phyloP scores from a whole-genome alignment of 2,888 invertebrate species.

The Rugalucina vietnamica region DNA sequence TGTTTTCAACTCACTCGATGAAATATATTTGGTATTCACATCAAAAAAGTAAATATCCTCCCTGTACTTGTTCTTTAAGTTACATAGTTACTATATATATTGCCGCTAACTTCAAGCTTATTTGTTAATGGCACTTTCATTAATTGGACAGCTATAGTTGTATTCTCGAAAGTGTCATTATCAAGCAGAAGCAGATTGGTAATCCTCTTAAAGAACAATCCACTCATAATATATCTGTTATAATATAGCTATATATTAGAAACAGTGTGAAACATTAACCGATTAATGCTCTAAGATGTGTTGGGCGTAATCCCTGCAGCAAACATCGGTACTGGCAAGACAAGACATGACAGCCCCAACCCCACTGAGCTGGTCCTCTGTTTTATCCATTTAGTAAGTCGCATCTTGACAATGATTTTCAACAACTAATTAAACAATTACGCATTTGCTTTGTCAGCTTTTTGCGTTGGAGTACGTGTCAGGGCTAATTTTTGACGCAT shows the following conservation, averaged over 20 bases:
- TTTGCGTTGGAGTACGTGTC: background rate
- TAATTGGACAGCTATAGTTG: background rate
- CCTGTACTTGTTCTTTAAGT: no score
- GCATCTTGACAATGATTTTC: background rate
- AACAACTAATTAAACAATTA: background rate
- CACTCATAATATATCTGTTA: background rate
- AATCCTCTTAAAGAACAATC: conserved; percentile 5
- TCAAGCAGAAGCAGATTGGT: background rate
- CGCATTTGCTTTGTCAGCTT: background rate
- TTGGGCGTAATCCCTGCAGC: background rate
- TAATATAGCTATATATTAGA: no score
- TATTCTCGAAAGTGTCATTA: background rate
- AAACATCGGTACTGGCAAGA: background rate
- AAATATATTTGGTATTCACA: no score
- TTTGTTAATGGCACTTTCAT: background rate
- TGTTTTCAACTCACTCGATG: no score
- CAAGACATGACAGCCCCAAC: background rate
- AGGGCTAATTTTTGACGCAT: background rate
- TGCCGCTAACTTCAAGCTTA: background rate
- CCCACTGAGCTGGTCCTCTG: background rate
- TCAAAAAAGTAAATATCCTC: no score
- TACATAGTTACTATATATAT: no score
- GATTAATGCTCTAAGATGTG: background rate
- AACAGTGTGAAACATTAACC: no score
- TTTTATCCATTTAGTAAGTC: background rate